phyloP scores from a whole-genome alignment of 2,113 vertebrate species.

The Chloropsis cyanopogon region DNA sequence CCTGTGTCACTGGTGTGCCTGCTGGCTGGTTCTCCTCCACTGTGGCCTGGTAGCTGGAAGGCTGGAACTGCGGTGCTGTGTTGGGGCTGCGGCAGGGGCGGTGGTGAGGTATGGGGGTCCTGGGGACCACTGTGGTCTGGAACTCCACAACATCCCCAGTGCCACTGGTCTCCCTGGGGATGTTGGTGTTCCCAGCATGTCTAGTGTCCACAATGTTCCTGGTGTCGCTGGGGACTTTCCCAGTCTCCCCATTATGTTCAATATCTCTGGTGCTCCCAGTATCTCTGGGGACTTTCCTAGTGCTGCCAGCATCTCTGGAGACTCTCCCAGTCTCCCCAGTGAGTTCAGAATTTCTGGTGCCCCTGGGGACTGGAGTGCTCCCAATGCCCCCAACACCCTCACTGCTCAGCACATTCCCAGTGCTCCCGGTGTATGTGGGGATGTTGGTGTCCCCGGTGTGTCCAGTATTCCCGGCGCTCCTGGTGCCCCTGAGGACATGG shows the following conservation, averaged over 20 bases:
- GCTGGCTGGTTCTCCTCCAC: conserved; percentile 87
- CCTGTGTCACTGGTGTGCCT: conserved; percentile 79
- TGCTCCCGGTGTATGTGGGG: rapidly evolving
- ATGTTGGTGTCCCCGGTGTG: neutral
- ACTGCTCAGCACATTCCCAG: neutral
- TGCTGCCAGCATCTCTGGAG: neutral
- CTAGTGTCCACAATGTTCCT: neutral
- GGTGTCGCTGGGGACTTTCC: neutral
- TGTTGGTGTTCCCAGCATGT: neutral
- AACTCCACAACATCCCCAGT: neutral
- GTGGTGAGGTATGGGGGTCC: neutral
- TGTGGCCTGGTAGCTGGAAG: conserved; percentile 90
- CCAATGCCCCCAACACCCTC: neutral
- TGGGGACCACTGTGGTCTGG: neutral
- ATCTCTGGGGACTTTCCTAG: neutral
- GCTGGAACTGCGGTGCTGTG: conserved; percentile 88
- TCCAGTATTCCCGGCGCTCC: neutral
- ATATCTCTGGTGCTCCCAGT: neutral
- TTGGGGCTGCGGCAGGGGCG: conserved; percentile 83
- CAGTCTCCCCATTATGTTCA: neutral
- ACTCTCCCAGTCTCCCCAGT: neutral
- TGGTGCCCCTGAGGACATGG: neutral
- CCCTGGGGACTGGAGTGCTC: too few relatives aligned
- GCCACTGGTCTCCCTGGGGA: neutral
- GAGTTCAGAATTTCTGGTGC: neutral